Evolutionary conservation across 2,797 vertebrate genomes (phyloP).

Genomic region (Erithacus rubecula): DNA sequence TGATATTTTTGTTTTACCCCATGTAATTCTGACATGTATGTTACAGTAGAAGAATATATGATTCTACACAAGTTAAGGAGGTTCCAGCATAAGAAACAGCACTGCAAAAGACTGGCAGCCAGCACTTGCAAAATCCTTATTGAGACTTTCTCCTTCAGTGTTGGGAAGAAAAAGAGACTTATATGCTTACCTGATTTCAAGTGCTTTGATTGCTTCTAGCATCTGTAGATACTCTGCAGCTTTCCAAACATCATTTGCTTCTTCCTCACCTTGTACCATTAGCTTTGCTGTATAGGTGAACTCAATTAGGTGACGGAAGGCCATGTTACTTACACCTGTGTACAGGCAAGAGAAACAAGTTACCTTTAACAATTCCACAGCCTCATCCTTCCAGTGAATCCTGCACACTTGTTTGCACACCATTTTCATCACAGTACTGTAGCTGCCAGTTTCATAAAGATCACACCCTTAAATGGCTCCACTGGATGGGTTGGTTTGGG

Average conservation of each 20-base stretch:
- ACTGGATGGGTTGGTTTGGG: neutral
- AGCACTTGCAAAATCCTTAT: neutral
- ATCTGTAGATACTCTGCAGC: constrained; percentile 98
- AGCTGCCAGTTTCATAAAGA: neutral
- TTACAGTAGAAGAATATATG: neutral
- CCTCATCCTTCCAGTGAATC: neutral
- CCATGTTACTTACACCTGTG: constrained; percentile 94
- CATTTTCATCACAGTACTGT: neutral
- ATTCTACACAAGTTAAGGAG: neutral
- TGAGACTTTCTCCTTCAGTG: neutral
- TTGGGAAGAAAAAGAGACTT: neutral
- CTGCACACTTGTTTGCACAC: neutral
- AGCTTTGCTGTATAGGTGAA: constrained; percentile 97
- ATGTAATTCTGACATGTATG: neutral
- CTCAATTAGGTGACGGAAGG: constrained; percentile 94
- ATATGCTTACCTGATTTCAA: constrained; percentile 85
- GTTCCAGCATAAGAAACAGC: neutral
- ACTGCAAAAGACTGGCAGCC: neutral
- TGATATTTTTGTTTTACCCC: neutral
- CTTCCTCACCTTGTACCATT: constrained; percentile 88
- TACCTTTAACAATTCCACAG: neutral
- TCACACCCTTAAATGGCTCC: neutral
- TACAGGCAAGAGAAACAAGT: neutral
- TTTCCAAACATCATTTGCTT: constrained; percentile 95
- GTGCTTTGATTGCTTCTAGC: constrained; percentile 97